These are phyloP conservation scores for Thamnaconus septentrionalis DNA, from an alignment of 2,113 vertebrate genomes.

Conservation along the genomic window DNA sequence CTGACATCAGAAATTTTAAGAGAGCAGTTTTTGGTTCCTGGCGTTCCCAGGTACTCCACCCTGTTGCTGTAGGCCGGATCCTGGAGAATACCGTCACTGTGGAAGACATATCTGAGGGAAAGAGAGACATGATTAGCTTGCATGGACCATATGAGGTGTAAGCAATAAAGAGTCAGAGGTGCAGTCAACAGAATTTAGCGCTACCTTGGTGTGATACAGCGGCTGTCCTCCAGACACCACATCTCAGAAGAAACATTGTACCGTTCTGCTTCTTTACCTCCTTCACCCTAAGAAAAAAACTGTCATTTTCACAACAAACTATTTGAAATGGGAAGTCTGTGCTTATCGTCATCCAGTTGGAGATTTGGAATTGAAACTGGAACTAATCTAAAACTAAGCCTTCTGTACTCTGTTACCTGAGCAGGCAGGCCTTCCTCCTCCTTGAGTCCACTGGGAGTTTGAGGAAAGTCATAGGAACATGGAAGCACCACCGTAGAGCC, in stretches of 20 bases:
- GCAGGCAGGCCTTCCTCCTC: slow-evolving; percentile 9
- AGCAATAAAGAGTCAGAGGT: not conserved
- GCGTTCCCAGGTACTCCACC: slow-evolving; percentile 64
- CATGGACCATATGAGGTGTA: not conserved
- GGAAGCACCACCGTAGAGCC: slow-evolving; percentile 65
- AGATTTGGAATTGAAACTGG: no score
- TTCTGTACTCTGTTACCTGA: slow-evolving; percentile 53
- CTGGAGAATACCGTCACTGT: slow-evolving; percentile 64
- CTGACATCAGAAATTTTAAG: slow-evolving; percentile 65
- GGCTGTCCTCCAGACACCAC: slow-evolving; percentile 70
- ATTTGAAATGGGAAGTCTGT: no score
- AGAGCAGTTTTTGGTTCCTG: slow-evolving; percentile 67
- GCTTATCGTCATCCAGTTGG: no score
- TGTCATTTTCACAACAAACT: no score
- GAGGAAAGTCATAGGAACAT: slow-evolving; percentile 74
- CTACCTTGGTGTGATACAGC: slow-evolving; percentile 67
- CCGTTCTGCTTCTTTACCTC: slow-evolving; percentile 12
- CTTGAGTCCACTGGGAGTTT: slow-evolving; percentile 25
- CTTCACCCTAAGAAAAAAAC: slow-evolving; percentile 14
- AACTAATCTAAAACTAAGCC: slow-evolving; percentile 22
- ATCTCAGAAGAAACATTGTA: slow-evolving; percentile 64
- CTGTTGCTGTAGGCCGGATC: slow-evolving; percentile 60
- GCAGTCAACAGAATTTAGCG: not conserved
- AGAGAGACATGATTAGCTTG: not conserved
- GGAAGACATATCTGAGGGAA: slow-evolving; percentile 67